Conservation (phyloP, 1,140 invertebrate genomes). For the Drosophila nikananu region DNA sequence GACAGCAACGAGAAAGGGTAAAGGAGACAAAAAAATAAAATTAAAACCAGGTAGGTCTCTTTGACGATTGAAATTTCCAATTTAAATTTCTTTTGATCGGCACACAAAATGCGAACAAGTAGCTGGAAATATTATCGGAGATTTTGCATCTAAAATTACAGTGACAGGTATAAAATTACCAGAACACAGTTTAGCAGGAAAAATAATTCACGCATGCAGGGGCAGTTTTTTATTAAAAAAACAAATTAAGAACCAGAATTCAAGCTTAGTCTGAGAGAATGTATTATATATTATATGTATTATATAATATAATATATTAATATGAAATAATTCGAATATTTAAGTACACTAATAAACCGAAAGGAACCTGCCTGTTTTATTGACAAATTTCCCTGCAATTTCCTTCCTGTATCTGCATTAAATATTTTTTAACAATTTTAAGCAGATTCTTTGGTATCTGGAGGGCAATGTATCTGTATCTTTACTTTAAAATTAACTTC, state of each 20-base stretch:
- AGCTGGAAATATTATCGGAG: slow-evolving; percentile 38
- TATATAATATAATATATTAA: no score
- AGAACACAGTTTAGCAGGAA: slow-evolving; percentile 24
- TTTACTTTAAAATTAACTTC: slow-evolving; percentile 25
- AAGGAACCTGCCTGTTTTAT: no score
- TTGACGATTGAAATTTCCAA: slow-evolving; percentile 57
- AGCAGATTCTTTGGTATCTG: slow-evolving; percentile 3
- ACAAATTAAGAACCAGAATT: neutral
- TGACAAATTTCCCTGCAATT: neutral
- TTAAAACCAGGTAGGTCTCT: slow-evolving; percentile 63
- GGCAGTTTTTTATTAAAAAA: neutral
- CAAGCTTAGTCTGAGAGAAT: neutral
- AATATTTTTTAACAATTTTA: neutral
- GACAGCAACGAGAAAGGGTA: slow-evolving; percentile 1
- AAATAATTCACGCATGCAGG: slow-evolving; percentile 11
- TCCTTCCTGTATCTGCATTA: neutral
- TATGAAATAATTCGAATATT: no score
- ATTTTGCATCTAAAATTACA: slow-evolving; percentile 75
- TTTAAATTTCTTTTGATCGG: slow-evolving; percentile 65
- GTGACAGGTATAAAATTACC: slow-evolving; percentile 67
- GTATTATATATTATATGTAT: no score
- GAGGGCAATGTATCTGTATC: slow-evolving; percentile 12
- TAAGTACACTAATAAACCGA: neutral
- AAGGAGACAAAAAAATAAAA: neutral
- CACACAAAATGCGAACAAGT: slow-evolving; percentile 59